Conservation (phyloP, 35 echinoderm and acorn worm species). For the Anneissia japonica region DNA sequence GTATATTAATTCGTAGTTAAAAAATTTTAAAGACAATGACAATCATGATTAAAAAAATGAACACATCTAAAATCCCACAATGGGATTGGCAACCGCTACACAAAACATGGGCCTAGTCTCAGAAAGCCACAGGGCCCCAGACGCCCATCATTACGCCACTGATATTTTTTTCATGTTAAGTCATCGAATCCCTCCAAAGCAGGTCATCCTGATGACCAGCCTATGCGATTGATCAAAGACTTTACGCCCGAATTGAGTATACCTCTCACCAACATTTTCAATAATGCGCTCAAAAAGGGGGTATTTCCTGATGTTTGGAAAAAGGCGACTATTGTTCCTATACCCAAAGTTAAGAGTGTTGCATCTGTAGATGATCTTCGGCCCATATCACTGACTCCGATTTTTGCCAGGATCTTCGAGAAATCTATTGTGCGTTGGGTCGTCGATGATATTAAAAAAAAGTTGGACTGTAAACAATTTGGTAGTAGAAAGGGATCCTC, state of each 20-base stretch:
- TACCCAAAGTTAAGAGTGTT: background rate
- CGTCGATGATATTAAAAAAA: slow-evolving; percentile 10
- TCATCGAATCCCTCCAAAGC: background rate
- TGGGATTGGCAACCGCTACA: no score
- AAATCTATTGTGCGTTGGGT: slow-evolving; percentile 11
- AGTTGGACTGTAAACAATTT: slow-evolving; percentile 22
- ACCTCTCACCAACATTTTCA: background rate
- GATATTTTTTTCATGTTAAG: no score
- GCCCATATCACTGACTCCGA: slow-evolving; percentile 28
- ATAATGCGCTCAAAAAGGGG: background rate
- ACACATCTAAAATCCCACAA: no score
- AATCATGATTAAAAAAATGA: no score
- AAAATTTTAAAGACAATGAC: no score
- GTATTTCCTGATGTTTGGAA: background rate
- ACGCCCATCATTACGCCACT: no score
- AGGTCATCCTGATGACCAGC: background rate
- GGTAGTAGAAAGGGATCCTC: slow-evolving; percentile 15
- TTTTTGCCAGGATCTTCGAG: slow-evolving; percentile 14
- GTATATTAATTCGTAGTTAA: no score
- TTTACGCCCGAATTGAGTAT: background rate
- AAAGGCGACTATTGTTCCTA: background rate
- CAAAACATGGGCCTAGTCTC: no score
- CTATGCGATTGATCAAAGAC: background rate
- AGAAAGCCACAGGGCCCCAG: no score
- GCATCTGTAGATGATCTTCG: slow-evolving; percentile 1